These are phyloP conservation scores for Dendrocopos noguchii DNA, from an alignment of 2,113 vertebrate genomes.

Conservation along the genomic window DNA sequence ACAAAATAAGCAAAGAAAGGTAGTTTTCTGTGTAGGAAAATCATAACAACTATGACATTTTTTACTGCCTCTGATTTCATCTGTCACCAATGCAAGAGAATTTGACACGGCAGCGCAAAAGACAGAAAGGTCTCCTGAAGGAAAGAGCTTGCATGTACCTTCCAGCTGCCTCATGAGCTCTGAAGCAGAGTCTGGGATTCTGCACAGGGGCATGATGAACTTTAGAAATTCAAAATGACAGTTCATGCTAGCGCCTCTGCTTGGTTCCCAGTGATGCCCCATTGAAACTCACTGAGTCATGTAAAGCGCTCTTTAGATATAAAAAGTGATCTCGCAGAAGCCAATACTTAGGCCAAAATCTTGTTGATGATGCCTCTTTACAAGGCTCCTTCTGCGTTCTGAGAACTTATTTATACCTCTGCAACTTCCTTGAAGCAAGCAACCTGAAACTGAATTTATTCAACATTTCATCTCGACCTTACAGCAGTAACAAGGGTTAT, in stretches of 20 bases:
- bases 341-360: neutral
- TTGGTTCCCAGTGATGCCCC: neutral
- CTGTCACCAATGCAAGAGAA: accelerated
- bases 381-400: neutral
- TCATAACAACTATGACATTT: neutral
- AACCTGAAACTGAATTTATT: conserved; percentile 24
- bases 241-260: accelerated
- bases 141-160: neutral
- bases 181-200: neutral
- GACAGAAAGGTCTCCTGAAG: neutral
- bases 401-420: conserved; percentile 16
- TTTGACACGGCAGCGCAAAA: neutral
- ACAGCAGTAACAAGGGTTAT: neutral
- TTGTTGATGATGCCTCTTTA: neutral
- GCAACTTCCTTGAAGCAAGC: neutral
- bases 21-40: neutral
- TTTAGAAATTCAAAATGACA: neutral
- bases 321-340: neutral
- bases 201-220: neutral
- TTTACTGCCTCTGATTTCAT: neutral
- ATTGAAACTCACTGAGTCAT: accelerated
- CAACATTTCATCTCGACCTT: conserved; percentile 16
- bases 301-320: neutral
- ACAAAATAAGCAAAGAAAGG: neutral
- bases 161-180: neutral